Conservation (phyloP, 30 jellyfish, hydroid and myxozoan genomes). For the Aurelia aurita region DNA sequence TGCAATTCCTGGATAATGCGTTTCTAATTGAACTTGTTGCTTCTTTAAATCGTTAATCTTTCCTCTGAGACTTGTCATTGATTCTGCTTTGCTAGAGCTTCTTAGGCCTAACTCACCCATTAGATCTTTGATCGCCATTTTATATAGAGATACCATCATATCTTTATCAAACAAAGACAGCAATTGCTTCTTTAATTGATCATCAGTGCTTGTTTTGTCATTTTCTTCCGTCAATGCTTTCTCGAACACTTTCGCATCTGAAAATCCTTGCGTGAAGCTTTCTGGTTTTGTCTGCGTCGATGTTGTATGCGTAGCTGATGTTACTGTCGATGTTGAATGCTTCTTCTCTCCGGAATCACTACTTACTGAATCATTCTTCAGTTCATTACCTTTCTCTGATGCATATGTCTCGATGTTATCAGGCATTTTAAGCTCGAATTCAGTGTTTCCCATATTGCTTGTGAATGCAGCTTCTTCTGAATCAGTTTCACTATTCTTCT, state of each 20-base stretch:
- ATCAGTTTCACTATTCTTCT: conserved; percentile 45
- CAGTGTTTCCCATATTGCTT: conserved; percentile 57
- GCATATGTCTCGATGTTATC: conserved; percentile 19
- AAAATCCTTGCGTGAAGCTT: conserved; percentile 55
- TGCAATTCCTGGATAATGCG: conserved; percentile 88
- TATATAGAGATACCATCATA: conserved; percentile 94
- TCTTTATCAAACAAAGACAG: conserved; percentile 91
- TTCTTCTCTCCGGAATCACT: conserved; percentile 67
- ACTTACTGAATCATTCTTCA: conserved; percentile 1
- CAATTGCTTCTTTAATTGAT: conserved; percentile 69
- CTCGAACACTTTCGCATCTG: conserved; percentile 70
- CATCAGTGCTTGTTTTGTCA: conserved; percentile 53
- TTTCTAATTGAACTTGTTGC: conserved; percentile 77
- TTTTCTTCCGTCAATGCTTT: conserved; percentile 64
- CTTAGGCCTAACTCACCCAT: conserved; percentile 85
- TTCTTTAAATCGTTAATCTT: conserved; percentile 62
- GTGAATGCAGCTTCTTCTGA: conserved; percentile 59
- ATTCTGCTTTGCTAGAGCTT: conserved; percentile 55
- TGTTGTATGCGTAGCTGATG: not conserved
- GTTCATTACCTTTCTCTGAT: not conserved
- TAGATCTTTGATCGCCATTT: conserved; percentile 90
- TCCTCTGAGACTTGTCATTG: conserved; percentile 67
- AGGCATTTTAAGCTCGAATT: conserved; percentile 60
- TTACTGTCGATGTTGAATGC: conserved; percentile 32
- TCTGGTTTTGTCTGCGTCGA: conserved; percentile 27